A percentile compares a stretch with the other conserved stretches of the same genome.
Evolutionary conservation across 2,888 invertebrate species (phyloP).

Genomic region (Oeneis ivallda): DNA sequence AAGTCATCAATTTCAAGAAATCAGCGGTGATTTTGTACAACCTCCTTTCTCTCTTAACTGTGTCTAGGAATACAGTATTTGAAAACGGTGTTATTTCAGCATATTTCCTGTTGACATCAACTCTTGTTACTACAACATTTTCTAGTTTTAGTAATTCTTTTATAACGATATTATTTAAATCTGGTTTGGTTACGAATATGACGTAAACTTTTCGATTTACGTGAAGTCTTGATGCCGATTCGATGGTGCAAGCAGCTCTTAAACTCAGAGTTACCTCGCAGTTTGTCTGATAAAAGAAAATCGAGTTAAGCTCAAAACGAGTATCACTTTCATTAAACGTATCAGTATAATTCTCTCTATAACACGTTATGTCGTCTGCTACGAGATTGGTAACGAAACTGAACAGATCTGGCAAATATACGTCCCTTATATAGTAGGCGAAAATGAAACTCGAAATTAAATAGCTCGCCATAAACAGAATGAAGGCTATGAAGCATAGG

Average conservation of each 20-base stretch:
- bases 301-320: neutral
- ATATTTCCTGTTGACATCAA: neutral
- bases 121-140: neutral
- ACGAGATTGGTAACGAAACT: neutral
- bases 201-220: neutral
- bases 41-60: neutral
- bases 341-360: neutral
- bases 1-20: neutral
- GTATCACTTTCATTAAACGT: neutral
- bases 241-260: neutral
- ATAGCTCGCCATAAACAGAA: neutral
- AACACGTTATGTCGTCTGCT: neutral
- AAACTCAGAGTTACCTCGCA: neutral
- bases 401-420: neutral
- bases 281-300: neutral
- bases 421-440: neutral
- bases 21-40: neutral
- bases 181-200: neutral
- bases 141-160: neutral
- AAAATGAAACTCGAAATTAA: neutral
- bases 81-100: neutral
- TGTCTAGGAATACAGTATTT: neutral
- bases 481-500: neutral
- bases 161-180: neutral
- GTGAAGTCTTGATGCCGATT: neutral